Conservation (phyloP, 2,797 vertebrate genomes). For the Cichlasoma orientale region DNA sequence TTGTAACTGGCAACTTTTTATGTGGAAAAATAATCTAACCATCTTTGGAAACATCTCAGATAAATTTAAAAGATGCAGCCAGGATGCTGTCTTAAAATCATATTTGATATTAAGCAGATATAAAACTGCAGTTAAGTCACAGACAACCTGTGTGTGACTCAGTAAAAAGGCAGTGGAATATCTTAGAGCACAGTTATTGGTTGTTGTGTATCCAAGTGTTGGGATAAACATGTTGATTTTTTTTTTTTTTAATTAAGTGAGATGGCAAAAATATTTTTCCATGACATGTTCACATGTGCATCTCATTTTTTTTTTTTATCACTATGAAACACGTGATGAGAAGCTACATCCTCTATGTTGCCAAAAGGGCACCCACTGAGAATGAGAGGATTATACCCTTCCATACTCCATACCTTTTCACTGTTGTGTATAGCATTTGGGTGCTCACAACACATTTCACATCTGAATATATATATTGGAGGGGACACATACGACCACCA, state of each 20-base stretch:
- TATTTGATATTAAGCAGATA: conserved; percentile 12
- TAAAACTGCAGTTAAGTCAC: background rate
- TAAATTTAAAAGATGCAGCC: background rate
- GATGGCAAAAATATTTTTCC: background rate
- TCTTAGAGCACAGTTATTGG: background rate
- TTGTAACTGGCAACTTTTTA: background rate
- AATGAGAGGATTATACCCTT: background rate
- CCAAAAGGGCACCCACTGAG: background rate
- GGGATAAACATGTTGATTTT: background rate
- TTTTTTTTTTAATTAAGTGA: background rate
- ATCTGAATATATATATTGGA: background rate
- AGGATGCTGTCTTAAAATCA: conserved; percentile 8
- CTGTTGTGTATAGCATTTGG: background rate
- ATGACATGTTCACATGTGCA: background rate
- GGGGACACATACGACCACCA: background rate
- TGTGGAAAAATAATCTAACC: background rate
- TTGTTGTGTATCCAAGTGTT: background rate
- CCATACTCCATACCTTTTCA: no score
- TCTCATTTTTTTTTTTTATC: background rate
- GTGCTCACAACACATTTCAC: background rate
- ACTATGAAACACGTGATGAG: conserved; percentile 15
- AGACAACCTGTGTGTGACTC: background rate
- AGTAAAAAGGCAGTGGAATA: background rate
- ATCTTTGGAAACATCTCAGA: background rate
- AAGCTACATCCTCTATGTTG: background rate